phyloP scores from a whole-genome alignment of 2,797 vertebrate species.

The Crocodylus rhombifer region DNA sequence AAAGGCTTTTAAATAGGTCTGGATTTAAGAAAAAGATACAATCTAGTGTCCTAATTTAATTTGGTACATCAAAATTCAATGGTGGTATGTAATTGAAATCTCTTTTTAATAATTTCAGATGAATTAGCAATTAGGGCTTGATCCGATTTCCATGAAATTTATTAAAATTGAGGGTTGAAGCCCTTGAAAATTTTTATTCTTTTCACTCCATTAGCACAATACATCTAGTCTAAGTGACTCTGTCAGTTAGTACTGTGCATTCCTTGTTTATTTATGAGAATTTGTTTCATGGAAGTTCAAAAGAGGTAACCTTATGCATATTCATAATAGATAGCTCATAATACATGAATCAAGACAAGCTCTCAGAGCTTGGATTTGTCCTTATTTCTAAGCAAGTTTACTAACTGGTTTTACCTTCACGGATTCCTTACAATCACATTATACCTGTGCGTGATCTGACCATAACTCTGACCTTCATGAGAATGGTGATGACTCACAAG shows the following conservation, averaged over 20 bases:
- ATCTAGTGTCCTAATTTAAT: conserved; percentile 96
- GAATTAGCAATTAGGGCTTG: conserved; percentile 97
- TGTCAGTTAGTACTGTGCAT: conserved; percentile 81
- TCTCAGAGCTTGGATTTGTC: conserved; percentile 64
- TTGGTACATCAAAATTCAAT: conserved; percentile 91
- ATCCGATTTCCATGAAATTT: conserved; percentile 93
- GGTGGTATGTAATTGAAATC: conserved; percentile 96
- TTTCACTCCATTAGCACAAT: conserved; percentile 87
- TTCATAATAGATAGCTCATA: conserved; percentile 81
- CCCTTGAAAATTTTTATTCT: conserved; percentile 86
- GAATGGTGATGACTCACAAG: conserved; percentile 17
- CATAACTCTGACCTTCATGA: not conserved
- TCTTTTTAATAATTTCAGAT: conserved; percentile 99
- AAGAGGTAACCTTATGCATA: conserved; percentile 85
- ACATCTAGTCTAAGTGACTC: conserved; percentile 83
- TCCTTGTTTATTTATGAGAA: conserved; percentile 90
- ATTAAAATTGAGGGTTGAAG: conserved; percentile 91
- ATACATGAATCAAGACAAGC: conserved; percentile 79
- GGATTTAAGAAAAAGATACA: conserved; percentile 89
- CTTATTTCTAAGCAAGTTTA: conserved; percentile 59
- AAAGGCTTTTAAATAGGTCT: conserved; percentile 86
- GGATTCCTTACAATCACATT: not conserved
- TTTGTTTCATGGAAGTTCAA: conserved; percentile 87
- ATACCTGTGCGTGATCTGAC: not conserved
- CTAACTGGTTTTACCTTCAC: conserved; percentile 21